Base-by-base conservation (phyloP, 2,888 invertebrate genomes). In the Agrilus biguttatus region DNA sequence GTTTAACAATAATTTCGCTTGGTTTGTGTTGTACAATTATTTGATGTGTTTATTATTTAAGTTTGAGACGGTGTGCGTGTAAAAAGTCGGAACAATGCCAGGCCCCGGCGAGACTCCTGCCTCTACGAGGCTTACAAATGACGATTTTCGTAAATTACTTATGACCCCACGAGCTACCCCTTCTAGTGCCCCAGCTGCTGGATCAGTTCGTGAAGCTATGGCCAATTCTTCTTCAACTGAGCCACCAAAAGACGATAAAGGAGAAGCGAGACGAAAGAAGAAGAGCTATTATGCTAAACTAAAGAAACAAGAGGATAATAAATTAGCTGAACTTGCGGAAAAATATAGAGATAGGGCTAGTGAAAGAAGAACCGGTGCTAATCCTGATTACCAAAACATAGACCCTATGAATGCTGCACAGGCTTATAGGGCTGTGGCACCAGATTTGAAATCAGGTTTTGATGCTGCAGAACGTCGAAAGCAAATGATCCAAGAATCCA, bases 401-500 rank as follows among this genome's bases (percentile, higher is more conserved):
- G 90, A 92, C 60, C 85, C 90, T 0, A 84, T 89, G 48, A 82
- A 85, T 37, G 87, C 83, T 14, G 84, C 89, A 5, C 75, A 75
- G 43, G 67, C 67, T 6, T 67, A 67, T 47, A 52, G 93, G 56
- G 96, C 97, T 7, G 96, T 98, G 1, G 97, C 96, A 3, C 96
- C 96, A 0, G 96, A 96, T 70, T 68, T 90, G 12, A 93, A 95
- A 61, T 91, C 92, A 0, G 86, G 91, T 49, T 80, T 87, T 64
- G 92, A 93, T 70, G 92, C 92, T 0, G 95, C 96, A 6, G 96
- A 97, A 66, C 74, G 95, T 36, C 73, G 97, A 41, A 77, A 93
- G 40, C 91, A 96, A 60, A 82, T 95, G 72, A 98, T 98, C 61
- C 85, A 86, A 62, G 97, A 98, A 69, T 98, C 98, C 0, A 99